Evolutionary conservation across 2,888 invertebrate species (phyloP).

Genomic region (Aphelenchoides bicaudatus): DNA sequence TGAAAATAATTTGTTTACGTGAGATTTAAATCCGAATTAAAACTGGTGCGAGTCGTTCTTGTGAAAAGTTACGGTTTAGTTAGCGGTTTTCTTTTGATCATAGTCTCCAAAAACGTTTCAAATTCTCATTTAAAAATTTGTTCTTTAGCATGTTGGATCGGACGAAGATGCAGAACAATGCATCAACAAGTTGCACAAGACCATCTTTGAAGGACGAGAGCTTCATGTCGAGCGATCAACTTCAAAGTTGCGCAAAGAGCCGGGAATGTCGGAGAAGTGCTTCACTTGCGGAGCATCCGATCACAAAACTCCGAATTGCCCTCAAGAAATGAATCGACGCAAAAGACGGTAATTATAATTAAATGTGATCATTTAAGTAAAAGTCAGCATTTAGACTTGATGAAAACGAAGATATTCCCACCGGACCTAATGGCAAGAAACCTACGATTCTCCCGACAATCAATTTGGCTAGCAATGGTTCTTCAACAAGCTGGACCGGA

Average conservation of each 20-base stretch:
- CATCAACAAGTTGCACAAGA: constrained; percentile 50
- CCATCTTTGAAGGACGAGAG: constrained; percentile 50
- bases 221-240: constrained; percentile 58
- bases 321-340: constrained; percentile 35
- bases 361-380: constrained; percentile 24
- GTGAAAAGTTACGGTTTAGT: no score
- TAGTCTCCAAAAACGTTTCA: no score
- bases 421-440: constrained; percentile 18
- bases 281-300: constrained; percentile 52
- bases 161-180: constrained; percentile 48
- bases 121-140: no score
- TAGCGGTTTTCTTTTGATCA: no score
- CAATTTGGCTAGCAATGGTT: constrained; percentile 10
- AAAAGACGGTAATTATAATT: constrained; percentile 16
- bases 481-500: constrained; percentile 22
- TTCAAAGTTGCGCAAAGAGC: constrained; percentile 54
- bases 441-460: constrained; percentile 15
- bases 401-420: constrained; percentile 12
- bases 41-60: no score
- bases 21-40: no score
- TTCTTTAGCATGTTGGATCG: constrained; percentile 51
- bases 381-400: constrained; percentile 15
- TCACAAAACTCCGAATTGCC: constrained; percentile 57
- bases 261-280: constrained; percentile 53
- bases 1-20: no score